Evolutionary conservation across 2,113 vertebrate genomes (phyloP), one percentile per base, ranked within the genome.

Genomic region (Puma concolor): DNA sequence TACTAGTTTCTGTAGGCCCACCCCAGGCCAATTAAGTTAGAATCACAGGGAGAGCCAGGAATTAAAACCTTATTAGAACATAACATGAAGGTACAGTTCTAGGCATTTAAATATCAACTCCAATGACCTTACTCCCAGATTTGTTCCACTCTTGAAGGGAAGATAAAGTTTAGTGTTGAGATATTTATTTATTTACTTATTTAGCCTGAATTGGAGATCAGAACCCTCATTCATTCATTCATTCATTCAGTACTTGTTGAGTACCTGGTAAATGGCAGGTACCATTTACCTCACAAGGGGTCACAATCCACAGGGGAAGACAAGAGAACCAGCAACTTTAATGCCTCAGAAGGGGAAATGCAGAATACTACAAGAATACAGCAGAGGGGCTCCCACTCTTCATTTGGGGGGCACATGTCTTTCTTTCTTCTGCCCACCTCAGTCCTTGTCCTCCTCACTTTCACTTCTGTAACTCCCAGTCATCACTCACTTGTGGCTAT

Each of bases 21-120:
- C 5, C 3, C 1, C 36, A 90, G 52, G 10, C 48, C n/a, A 63
- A 71, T 79, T 81, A 91, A 85, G 7, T 95, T 94, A 96, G 86
- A 80, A 71, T 72, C 77, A 88, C 81, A 84, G 36, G n/a, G 11
- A 36, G 31, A 88, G n/a, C 19, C 60, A 72, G 21, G 41, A 85
- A 57, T 80, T 31, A 88, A 93, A 95, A 48, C 31, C 29, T 80
- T 57, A 21, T 79, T 89, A 87, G 48, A 82, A 23, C n/a, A 54
- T 44, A 92, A 87, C 60, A 80, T 5, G 15, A 66, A 89, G 69
- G 67, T 16, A 66, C 4, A 71, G 57, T 23, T 52, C 44, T 66
- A 13, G 25, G 84, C 74, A 72, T 50, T 16, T 14, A 88, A 94
- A 66, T 31, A 60, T 60, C 25, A 91, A 95, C 33, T 64, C 84